Percentiles rank a stretch among this genome's conserved stretches.
phyloP scores from a whole-genome alignment of 2,113 vertebrate species.

The Ailurus styani region DNA sequence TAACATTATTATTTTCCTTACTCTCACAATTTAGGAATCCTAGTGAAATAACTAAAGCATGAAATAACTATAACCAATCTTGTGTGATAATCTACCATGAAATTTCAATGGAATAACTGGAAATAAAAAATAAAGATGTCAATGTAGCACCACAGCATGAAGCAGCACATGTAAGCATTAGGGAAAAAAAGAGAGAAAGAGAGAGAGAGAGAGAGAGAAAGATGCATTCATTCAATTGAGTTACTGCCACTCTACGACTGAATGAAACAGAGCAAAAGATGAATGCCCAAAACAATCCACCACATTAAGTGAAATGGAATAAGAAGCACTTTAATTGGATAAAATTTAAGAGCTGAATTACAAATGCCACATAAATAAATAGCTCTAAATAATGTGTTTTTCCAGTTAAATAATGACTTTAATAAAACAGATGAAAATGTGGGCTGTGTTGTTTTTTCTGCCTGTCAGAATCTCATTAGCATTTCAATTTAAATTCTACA shows the following conservation, averaged over 20 bases:
- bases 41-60: not conserved
- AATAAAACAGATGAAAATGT: slow-evolving; percentile 77
- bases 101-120: slow-evolving; percentile 51
- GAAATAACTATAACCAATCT: slow-evolving; percentile 31
- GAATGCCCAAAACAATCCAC: slow-evolving; percentile 44
- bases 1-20: not conserved
- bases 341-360: slow-evolving; percentile 65
- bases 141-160: slow-evolving; percentile 47
- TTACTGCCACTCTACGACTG: slow-evolving; percentile 51
- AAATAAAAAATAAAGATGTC: slow-evolving; percentile 70
- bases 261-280: slow-evolving; percentile 68
- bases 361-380: slow-evolving; percentile 60
- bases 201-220: not conserved
- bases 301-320: slow-evolving; percentile 71
- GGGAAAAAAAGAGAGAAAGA: not conserved
- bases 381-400: slow-evolving; percentile 73
- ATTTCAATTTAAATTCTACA: slow-evolving; percentile 78
- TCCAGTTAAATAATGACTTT: slow-evolving; percentile 72
- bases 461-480: slow-evolving; percentile 79
- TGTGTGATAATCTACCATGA: slow-evolving; percentile 46
- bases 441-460: slow-evolving; percentile 71
- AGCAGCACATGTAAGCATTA: slow-evolving; percentile 56
- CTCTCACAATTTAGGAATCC: slow-evolving; percentile 23
- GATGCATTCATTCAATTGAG: slow-evolving; percentile 45
- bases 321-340: slow-evolving; percentile 67